phyloP scores from a whole-genome alignment of 2,888 invertebrate species.

The Catocala fraxini region DNA sequence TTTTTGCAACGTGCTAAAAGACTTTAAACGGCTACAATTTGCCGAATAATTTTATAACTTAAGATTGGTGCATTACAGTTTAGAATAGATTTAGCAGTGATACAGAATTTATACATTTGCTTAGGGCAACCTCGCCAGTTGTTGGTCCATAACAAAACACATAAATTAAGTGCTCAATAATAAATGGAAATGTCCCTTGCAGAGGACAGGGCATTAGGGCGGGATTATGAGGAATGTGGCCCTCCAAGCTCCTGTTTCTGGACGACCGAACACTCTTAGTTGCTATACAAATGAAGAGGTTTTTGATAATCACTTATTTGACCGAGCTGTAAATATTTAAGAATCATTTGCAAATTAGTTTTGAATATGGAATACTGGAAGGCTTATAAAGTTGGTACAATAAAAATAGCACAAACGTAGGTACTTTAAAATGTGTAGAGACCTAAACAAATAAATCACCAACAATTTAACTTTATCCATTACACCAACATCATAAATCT shows the following conservation, averaged over 20 bases:
- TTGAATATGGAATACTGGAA: background rate
- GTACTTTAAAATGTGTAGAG: constrained; percentile 22
- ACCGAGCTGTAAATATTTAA: background rate
- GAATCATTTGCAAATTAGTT: background rate
- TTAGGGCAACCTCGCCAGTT: constrained; percentile 67
- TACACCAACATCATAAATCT: constrained; percentile 60
- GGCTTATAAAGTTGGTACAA: too few species aligned
- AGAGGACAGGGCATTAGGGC: constrained; percentile 87
- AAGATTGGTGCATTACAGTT: constrained; percentile 24
- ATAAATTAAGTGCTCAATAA: constrained; percentile 89
- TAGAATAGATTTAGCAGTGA: constrained; percentile 33
- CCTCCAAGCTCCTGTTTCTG: constrained; percentile 68
- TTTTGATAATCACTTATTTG: constrained; percentile 48
- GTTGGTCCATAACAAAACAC: constrained; percentile 88
- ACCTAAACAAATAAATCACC: constrained; percentile 49
- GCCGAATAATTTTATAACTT: constrained; percentile 42
- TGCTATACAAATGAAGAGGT: constrained; percentile 48
- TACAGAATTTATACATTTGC: constrained; percentile 54
- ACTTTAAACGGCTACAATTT: constrained; percentile 36
- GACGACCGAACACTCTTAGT: constrained; percentile 49
- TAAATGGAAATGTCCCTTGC: constrained; percentile 88
- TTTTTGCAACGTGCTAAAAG: constrained; percentile 51
- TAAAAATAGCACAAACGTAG: background rate
- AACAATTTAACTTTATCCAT: constrained; percentile 51
- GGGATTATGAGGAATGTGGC: constrained; percentile 84